These are phyloP conservation scores for Hexactinellida sp. DNA, from an alignment of 37 sponge, comb jelly and placozoan genomes.

Conservation along the genomic window DNA sequence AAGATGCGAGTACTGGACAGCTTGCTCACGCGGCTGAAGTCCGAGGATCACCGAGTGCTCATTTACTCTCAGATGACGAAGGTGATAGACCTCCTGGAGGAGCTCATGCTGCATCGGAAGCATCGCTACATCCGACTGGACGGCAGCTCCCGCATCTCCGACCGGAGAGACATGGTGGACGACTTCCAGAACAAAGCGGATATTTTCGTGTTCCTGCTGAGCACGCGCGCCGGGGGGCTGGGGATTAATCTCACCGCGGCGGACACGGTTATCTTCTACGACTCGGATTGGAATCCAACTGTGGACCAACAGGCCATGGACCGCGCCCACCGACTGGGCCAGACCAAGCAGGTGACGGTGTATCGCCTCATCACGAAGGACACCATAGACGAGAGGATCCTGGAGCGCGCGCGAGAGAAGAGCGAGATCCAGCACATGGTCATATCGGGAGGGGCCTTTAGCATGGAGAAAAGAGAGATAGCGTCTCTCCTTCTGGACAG, in stretches of 20 bases:
- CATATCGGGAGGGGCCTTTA: constrained; percentile 86
- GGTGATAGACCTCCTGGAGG: constrained; percentile 87
- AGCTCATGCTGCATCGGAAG: constrained; percentile 64
- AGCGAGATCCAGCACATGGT: constrained; percentile 98
- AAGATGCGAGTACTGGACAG: constrained; percentile 80
- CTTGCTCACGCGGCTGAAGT: constrained; percentile 57
- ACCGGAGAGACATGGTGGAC: constrained; percentile 92
- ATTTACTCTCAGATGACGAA: constrained; percentile 93
- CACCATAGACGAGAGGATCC: constrained; percentile 82
- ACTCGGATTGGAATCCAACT: constrained; percentile 95
- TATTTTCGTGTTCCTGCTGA: constrained; percentile 86
- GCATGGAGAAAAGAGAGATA: constrained; percentile 72
- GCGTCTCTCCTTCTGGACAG: constrained; percentile 84
- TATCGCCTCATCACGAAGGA: constrained; percentile 86
- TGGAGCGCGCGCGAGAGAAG: constrained; percentile 89
- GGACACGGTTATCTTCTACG: constrained; percentile 95
- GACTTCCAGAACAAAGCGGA: constrained; percentile 86
- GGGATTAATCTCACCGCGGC: constrained; percentile 95
- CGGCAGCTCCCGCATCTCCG: constrained; percentile 82
- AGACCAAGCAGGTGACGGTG: constrained; percentile 91
- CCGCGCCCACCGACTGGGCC: constrained; percentile 88
- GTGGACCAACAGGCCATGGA: constrained; percentile 99
- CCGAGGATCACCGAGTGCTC: constrained; percentile 72
- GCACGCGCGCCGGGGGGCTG: constrained; percentile 90
- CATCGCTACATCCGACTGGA: constrained; percentile 80